These are phyloP conservation scores for Drosophila serrata DNA, from an alignment of 1,140 invertebrate genomes.

Conservation along the genomic window DNA sequence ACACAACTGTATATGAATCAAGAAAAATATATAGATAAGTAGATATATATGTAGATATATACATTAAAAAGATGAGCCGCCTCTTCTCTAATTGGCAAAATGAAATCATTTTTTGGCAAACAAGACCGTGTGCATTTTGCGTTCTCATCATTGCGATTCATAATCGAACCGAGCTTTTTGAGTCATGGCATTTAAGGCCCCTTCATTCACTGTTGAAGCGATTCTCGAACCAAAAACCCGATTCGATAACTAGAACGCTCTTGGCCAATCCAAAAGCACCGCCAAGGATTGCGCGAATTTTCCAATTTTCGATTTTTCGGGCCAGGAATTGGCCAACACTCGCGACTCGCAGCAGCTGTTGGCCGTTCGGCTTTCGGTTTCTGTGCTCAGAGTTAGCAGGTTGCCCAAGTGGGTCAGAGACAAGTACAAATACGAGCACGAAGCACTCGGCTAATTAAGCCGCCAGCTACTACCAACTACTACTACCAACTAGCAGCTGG, in stretches of 20 bases:
- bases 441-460: constrained; percentile 39
- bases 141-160: constrained; percentile 2
- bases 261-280: constrained; percentile 20
- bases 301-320: background rate
- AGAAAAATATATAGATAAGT: background rate
- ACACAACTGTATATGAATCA: background rate
- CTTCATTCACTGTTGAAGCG: background rate
- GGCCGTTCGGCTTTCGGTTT: constrained; percentile 2
- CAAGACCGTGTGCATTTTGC: constrained; percentile 5
- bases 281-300: constrained; percentile 36
- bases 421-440: constrained; percentile 31
- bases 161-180: background rate
- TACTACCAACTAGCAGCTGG: constrained; percentile 7
- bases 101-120: constrained; percentile 26
- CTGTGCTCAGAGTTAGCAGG: constrained; percentile 14
- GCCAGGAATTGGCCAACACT: constrained; percentile 42
- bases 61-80: background rate
- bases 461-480: constrained; percentile 11
- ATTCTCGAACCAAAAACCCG: constrained; percentile 24
- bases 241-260: constrained; percentile 46
- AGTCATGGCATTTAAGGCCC: constrained; percentile 4
- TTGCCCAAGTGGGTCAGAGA: constrained; percentile 49
- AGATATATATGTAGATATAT: background rate
- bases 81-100: constrained; percentile 61
- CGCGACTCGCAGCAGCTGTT: background rate